Conservation (phyloP, 2,113 vertebrate species). For the Trachemys scripta region DNA sequence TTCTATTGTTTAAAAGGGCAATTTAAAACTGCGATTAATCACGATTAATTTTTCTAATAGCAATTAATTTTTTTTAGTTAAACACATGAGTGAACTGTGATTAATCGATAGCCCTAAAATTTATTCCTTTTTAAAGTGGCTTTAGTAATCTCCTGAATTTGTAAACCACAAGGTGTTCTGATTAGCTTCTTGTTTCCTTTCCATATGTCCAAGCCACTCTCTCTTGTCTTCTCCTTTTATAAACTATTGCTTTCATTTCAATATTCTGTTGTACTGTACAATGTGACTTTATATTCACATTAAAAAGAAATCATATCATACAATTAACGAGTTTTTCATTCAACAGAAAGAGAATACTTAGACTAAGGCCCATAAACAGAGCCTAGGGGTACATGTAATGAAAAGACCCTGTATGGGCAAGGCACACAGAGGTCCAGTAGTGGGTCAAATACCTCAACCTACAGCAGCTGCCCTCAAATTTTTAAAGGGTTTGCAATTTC, state of each 20-base stretch:
- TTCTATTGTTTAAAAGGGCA: too few relatives aligned
- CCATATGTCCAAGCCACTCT: not conserved
- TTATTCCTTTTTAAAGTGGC: not conserved
- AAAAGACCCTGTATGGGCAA: not conserved
- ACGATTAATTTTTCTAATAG: too few relatives aligned
- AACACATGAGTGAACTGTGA: too few relatives aligned
- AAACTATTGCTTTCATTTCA: not conserved
- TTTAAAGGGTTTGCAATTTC: not conserved
- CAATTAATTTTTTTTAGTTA: too few relatives aligned
- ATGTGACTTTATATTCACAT: not conserved
- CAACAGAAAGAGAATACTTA: not conserved
- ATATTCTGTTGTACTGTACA: not conserved
- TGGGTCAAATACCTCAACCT: not conserved
- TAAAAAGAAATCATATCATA: not conserved
- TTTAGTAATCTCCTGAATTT: not conserved
- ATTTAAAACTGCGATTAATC: too few relatives aligned
- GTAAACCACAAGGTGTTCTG: rapidly evolving
- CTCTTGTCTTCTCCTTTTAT: not conserved
- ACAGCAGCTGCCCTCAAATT: not conserved
- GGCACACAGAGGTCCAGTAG: not conserved
- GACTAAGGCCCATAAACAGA: not conserved
- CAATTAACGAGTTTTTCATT: not conserved
- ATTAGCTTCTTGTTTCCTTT: not conserved
- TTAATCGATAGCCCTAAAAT: too few relatives aligned
- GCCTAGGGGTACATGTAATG: not conserved